Evolutionary conservation across 92 coral and sea anemone species (phyloP).

Genomic region (Paragorgia papillata): DNA sequence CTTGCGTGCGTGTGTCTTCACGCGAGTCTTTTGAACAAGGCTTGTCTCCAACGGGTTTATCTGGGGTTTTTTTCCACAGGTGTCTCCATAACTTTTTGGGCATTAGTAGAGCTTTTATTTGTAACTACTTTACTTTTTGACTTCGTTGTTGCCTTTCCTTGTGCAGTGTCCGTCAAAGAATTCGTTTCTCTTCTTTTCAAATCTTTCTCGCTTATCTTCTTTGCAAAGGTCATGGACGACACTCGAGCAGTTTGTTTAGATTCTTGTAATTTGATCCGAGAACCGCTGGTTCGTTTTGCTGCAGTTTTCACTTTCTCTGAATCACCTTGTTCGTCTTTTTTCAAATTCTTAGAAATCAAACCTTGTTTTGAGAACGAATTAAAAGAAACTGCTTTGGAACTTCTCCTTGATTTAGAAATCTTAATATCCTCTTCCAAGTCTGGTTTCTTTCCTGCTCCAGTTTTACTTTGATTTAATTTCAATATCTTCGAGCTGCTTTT

Average conservation of each 20-base stretch:
- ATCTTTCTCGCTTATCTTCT: constrained; percentile 6
- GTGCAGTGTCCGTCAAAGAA: neutral
- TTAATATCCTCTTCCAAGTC: too few relatives aligned
- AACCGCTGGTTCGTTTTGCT: neutral
- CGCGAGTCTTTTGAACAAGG: neutral
- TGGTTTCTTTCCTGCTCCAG: too few relatives aligned
- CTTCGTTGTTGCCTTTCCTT: neutral
- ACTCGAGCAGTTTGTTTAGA: neutral
- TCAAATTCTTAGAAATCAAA: too few relatives aligned
- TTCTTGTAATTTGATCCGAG: neutral
- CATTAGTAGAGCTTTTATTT: neutral
- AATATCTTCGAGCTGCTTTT: neutral
- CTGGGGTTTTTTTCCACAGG: neutral
- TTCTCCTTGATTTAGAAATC: too few relatives aligned
- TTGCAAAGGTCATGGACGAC: neutral
- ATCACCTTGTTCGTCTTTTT: neutral
- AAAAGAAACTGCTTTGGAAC: neutral
- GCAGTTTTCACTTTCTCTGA: neutral
- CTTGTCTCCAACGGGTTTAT: neutral
- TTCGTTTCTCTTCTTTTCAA: neutral
- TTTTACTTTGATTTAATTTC: too few relatives aligned
- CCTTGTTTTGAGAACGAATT: neutral
- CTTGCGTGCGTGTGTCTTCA: neutral
- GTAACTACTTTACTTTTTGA: too few relatives aligned
- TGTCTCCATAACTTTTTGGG: neutral